A percentile compares a stretch with the other conserved stretches of the same genome.
Evolutionary conservation across 2,888 invertebrate species (phyloP).

Genomic region (Parochlus steinenii): DNA sequence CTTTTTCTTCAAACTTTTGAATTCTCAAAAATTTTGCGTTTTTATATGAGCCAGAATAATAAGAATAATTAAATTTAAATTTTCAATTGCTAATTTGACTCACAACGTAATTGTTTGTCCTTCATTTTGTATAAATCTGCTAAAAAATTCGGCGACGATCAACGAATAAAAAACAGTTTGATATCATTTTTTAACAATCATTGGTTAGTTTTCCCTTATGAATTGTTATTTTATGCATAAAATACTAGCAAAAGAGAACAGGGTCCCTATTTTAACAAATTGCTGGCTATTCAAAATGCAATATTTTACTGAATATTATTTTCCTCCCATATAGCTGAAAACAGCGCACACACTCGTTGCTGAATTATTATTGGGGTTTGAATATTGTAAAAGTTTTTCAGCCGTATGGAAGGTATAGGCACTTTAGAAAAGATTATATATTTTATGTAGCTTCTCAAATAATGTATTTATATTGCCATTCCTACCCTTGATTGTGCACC

Average conservation of each 20-base stretch:
- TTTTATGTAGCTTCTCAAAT: no score
- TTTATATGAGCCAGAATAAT: neutral
- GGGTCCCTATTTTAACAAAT: neutral
- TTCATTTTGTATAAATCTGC: conserved; percentile 12
- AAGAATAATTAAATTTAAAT: neutral
- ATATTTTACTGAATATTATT: no score
- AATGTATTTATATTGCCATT: no score
- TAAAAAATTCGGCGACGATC: neutral
- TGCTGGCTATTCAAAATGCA: no score
- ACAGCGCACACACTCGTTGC: no score
- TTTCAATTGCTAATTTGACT: neutral
- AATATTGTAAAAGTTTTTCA: no score
- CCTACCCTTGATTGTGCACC: no score
- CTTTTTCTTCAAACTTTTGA: no score
- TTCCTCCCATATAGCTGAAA: no score
- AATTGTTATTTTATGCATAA: conserved; percentile 1
- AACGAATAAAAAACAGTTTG: conserved; percentile 6
- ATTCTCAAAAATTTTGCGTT: conserved; percentile 1
- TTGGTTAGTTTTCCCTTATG: conserved; percentile 4
- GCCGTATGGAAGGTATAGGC: no score
- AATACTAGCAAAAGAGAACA: neutral
- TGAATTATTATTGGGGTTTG: no score
- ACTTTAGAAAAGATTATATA: no score
- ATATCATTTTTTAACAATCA: conserved; percentile 8
- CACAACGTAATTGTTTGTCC: neutral